Base-by-base conservation (phyloP, 2,888 invertebrate genomes). In the Rhingia rostrata region DNA sequence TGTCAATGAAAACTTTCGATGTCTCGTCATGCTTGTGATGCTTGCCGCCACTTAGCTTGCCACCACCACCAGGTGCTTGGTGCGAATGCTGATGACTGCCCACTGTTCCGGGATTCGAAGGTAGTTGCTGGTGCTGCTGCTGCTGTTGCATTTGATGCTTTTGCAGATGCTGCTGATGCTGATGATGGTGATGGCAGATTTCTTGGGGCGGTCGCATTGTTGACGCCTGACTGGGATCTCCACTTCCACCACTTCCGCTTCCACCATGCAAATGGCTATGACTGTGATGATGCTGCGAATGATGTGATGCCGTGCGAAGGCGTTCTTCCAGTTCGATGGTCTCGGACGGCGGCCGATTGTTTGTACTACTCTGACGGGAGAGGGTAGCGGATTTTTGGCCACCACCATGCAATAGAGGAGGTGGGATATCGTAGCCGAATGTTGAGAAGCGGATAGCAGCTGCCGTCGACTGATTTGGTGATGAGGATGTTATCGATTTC, bases 1-100 rank as follows among this genome's bases (percentile, higher is more conserved):
- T 96, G 90, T 97, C 95, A 92, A 96, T 96, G 92, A 95, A 96
- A 54, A 96, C 95, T 61, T 95, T 92, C 83, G 91, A 90, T 87
- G 91, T 91, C 87, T 92, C 90, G 80, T 92, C 90, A 81, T 86
- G 79, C 87, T 90, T 90, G 12, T 87, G 87, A 66, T 87, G 87
- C 63, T 88, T 88, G 49, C 72, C 78, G 7, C 56, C 63, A 10
- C 56, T 56, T 9, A 63, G 41, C 30, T 77, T 66, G 22, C 73
- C 54, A 39, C 85, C 75, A 49, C 70, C 72, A 77, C 39, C 22
- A 39, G 78, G 37, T 43, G 61, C 61, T 22, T 77, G 86, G 83
- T 61, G 87, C 58, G 72, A 85, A 86, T 87, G 66, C 4, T 86
- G 82, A 81, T 86, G 86, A 66, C 80, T 84, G 72, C 66, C 82